Base-by-base conservation (phyloP, 2,113 vertebrate species). In the Hystrix brachyura region DNA sequence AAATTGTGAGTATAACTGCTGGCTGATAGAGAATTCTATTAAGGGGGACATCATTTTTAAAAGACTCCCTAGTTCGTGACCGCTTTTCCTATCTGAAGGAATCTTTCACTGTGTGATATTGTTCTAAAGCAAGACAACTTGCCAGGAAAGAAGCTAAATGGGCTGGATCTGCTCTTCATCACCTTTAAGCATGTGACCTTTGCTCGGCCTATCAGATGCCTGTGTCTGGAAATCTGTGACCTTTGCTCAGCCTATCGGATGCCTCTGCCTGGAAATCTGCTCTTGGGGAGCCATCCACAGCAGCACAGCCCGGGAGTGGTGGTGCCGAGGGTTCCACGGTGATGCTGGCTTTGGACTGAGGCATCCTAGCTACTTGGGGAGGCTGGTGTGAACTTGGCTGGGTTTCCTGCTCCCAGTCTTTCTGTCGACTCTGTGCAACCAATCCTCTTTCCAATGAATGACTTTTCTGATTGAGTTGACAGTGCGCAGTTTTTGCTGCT, bases 361-460 rank as follows among this genome's bases (percentile, higher is more conserved):
- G 69, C 67, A 46, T 51, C 43, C 11, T 59, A 32, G 46, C 59
- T 48, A 46, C 23, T n/a, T 0, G 5, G 13, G 18, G 46, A 14
- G n/a, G 43, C 12, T 19, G 10, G 5, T 13, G 11, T 57, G 60
- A 48, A 8, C 23, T 34, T 64, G 43, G 19, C 29, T 60, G 46
- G 62, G 46, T 83, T 74, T 72, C 57, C 23, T 46, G 25, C 48
- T 65, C 32, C 15, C 7, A 23, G 76, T 21, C 48, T 79, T 82
- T n/a, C 74, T 60, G 1, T 29, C 59, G 48, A 53, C 27, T 62
- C 34, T 27, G 43, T 64, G 12, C 5, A 13, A 69, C 27, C 43
- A 55, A 32, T n/a, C 90, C n/a, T 55, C 76, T 80, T 93, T 95
- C 57, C 38, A 65, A n/a, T 74, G 53, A 79, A 74, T 62, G 60